Percentiles rank a stretch among this genome's conserved stretches.
These are phyloP conservation scores for Vidua macroura DNA, from an alignment of 2,113 vertebrate genomes.

Conservation along the genomic window DNA sequence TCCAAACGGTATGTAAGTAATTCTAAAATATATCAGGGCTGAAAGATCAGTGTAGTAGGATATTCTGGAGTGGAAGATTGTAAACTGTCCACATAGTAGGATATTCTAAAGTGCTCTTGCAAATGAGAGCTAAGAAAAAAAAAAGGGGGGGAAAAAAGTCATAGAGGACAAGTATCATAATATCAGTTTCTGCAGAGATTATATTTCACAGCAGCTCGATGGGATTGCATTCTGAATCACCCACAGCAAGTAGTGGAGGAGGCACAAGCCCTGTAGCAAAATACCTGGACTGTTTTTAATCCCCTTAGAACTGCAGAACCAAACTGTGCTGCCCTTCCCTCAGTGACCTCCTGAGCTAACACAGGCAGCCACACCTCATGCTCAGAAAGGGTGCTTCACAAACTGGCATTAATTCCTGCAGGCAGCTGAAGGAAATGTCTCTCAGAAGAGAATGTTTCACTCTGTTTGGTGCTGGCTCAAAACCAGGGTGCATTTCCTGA, in stretches of 20 bases:
- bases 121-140: background rate
- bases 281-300: conserved; percentile 75
- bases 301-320: conserved; percentile 62
- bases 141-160: no score
- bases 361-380: conserved; percentile 65
- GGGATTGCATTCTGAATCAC: background rate
- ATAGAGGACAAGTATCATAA: background rate
- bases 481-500: conserved; percentile 65
- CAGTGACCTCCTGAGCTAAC: conserved; percentile 64
- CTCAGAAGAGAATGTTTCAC: conserved; percentile 40
- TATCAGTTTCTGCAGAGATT: background rate
- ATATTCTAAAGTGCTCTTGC: background rate
- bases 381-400: conserved; percentile 58
- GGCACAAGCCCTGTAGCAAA: conserved; percentile 76
- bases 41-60: conserved; percentile 10
- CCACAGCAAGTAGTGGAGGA: conserved; percentile 23
- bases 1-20: conserved; percentile 37
- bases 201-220: background rate
- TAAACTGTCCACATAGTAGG: background rate
- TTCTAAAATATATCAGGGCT: conserved; percentile 41
- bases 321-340: conserved; percentile 72
- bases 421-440: conserved; percentile 69
- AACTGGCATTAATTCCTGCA: conserved; percentile 37
- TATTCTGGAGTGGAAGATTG: background rate
- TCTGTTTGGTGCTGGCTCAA: conserved; percentile 68